Percentiles rank a stretch among this genome's conserved stretches.
These are phyloP conservation scores for Smithornis capensis DNA, from an alignment of 2,113 vertebrate genomes.

Conservation along the genomic window DNA sequence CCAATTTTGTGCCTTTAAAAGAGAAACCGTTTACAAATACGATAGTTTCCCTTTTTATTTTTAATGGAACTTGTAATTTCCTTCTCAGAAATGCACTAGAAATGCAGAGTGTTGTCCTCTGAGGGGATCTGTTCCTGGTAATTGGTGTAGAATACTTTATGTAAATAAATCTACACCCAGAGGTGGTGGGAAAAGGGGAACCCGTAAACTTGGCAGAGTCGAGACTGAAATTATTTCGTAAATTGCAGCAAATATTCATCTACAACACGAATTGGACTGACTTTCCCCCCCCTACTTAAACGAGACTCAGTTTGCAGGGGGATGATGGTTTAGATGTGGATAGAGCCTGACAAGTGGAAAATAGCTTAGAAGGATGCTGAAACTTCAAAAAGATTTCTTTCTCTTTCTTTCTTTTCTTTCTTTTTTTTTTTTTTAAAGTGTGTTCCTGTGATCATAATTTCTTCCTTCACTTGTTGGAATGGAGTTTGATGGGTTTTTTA, in stretches of 20 bases:
- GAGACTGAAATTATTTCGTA: neutral
- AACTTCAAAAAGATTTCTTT: constrained; percentile 62
- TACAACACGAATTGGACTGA: neutral
- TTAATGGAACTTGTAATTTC: neutral
- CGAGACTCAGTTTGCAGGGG: neutral
- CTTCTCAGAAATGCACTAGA: neutral
- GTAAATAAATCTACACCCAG: neutral
- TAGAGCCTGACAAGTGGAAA: constrained; percentile 80
- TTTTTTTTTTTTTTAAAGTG: neutral
- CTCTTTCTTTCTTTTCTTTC: neutral
- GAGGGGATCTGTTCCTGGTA: neutral
- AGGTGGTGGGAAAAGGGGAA: neutral
- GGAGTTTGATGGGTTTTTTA: constrained; percentile 69
- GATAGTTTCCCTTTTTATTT: neutral
- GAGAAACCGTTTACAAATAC: neutral
- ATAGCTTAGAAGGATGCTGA: constrained; percentile 72
- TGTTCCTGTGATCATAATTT: constrained; percentile 66
- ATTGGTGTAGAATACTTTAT: neutral
- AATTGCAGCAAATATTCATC: neutral
- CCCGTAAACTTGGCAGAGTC: neutral
- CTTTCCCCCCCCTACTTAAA: neutral
- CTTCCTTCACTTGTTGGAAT: constrained; percentile 58
- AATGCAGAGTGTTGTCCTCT: neutral
- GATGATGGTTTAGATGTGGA: constrained; percentile 67
- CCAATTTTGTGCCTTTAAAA: neutral